Evolutionary conservation across 1,140 invertebrate species (phyloP), one percentile per base, ranked within the genome.

Genomic region (Ylistrum balloti): DNA sequence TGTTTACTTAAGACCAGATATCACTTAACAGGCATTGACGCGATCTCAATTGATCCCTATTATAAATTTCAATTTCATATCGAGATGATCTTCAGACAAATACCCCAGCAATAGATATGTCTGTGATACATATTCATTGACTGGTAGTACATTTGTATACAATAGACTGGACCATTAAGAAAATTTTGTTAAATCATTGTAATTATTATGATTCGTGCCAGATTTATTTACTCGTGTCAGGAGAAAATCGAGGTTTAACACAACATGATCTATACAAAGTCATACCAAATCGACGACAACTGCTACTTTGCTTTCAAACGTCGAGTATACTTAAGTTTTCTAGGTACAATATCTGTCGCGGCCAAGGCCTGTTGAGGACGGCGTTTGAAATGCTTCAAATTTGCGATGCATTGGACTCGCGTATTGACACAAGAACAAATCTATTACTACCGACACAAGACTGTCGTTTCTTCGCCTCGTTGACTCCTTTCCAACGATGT

Each of bases 51-150:
- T 74, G 56, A 74, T 74, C 56, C 56, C n/a, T 74, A 28, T 74
- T 74, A 74, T 74, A 28, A n/a, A 74, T 74, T 74, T 74, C 56
- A 74, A 74, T 74, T 74, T 74, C 56, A 74, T 74, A 74, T 74
- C 56, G 5, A 28, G 22, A 74, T 28, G 56, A 74, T 74, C 56
- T 74, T 74, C 22, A 74, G 22, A 28, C 56, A 74, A 74, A 74
- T 74, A 74, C 56, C 0, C 3, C 0, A 11, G 56, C 56, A 74
- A 74, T 28, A 74, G 56, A 74, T 74, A 74, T 74, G 56, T 74
- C 56, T 74, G 56, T 28, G 2, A 5, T 28, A n/a, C 3, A n/a
- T 9, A 74, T 74, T 17, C 56, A 74, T 74, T 74, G 56, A 74
- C 56, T 74, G 56, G 56, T 74, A 7, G n/a, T 74, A 74, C 56